A percentile compares a stretch with the other conserved stretches of the same genome.
These are phyloP conservation scores for Hypolimnas misippus DNA, from an alignment of 2,888 invertebrate species.

Conservation along the genomic window DNA sequence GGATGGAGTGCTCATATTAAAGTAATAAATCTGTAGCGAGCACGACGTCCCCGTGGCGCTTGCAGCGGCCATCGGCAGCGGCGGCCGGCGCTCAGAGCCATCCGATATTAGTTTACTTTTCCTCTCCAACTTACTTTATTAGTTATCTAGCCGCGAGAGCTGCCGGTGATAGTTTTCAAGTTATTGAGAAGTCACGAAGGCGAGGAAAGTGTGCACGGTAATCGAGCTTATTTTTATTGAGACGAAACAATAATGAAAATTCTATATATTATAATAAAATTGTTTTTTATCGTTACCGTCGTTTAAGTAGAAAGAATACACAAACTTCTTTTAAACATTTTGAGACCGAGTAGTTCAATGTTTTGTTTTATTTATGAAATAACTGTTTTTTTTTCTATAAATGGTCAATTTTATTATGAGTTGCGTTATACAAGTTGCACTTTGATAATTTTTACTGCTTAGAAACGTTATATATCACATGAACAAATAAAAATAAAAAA, in stretches of 20 bases:
- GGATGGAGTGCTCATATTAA: conserved; percentile 68
- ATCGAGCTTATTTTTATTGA: conserved; percentile 45
- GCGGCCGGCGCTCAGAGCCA: conserved; percentile 64
- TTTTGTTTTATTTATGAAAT: background rate
- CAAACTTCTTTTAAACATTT: background rate
- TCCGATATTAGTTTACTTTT: conserved; percentile 85
- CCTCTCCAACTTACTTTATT: conserved; percentile 83
- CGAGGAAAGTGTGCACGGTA: conserved; percentile 47
- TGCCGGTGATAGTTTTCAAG: conserved; percentile 75
- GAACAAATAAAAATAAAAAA: too few relatives aligned
- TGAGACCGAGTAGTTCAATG: background rate
- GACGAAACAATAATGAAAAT: background rate
- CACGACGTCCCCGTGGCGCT: conserved; percentile 48
- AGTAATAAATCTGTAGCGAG: conserved; percentile 77
- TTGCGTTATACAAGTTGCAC: too few relatives aligned
- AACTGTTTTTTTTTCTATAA: background rate
- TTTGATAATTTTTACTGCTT: background rate
- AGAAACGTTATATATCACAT: background rate
- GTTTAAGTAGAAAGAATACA: too few relatives aligned
- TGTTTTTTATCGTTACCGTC: too few relatives aligned
- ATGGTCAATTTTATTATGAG: too few relatives aligned
- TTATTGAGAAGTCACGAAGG: conserved; percentile 73
- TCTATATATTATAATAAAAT: background rate
- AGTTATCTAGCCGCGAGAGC: conserved; percentile 75
- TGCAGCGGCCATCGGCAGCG: conserved; percentile 54